Evolutionary conservation across 2,113 vertebrate genomes (phyloP), one percentile per base, ranked within the genome.

Genomic region (Anas platyrhynchos): DNA sequence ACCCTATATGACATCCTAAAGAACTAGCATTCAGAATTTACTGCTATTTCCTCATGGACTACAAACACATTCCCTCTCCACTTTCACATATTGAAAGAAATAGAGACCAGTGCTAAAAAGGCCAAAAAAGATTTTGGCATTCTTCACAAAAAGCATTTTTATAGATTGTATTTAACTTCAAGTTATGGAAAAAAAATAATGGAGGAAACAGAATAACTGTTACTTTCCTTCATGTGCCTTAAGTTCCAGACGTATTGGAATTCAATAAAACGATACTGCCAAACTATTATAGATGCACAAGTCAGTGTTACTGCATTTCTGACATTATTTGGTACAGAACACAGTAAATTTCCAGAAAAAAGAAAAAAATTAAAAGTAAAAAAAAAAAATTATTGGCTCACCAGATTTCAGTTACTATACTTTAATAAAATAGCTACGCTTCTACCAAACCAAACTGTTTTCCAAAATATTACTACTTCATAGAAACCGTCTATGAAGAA

Each of bases 191-290:
- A 52, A 92, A 92, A 95, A 94, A 86, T 88, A 94, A 95, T 77
- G 76, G 66, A 88, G 69, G 86, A 95, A 96, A 74, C 88, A 91
- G 76, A 90, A 7, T 29, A 90, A 88, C 66, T 79, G 58, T 59
- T 95, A 56, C 34, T 95, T 93, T 88, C 48, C 31, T 78, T 83
- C 66, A 88, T 66, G 65, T 62, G 76, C 58, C 56, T 72, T 75
- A 72, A 65, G 76, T 90, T 95, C 73, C 88, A 95, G 94, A 93
- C 88, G 91, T 73, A 43, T 32, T 82, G 83, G 92, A 97, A 96
- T 94, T 96, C 62, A 88, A 79, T 81, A 92, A 88, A 95, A 82
- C 16, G 48, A 84, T 58, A 61, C 18, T 91, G 93, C 93, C 93
- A 92, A 96, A 81, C 43, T 73, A 61, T 38, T 69, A 92, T 16